Evolutionary conservation across 2,888 invertebrate genomes (phyloP), one percentile per base, ranked within the genome.

Genomic region (Dusona sp.): DNA sequence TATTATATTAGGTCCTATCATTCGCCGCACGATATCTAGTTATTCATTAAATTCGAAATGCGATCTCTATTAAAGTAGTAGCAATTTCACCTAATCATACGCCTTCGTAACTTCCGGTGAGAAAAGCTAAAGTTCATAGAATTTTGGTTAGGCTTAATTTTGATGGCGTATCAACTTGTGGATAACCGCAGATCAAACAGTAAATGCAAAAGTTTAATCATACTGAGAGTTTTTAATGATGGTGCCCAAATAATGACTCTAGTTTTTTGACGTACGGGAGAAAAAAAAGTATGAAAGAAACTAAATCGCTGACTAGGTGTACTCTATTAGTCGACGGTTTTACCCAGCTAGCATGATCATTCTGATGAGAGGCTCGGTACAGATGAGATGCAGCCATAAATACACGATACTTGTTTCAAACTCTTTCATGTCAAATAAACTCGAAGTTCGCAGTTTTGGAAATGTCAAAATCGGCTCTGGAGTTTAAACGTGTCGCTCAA

Each of bases 351-450:
- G 33, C 38, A 64, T 84, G 77, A 77, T 86, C 72, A 29, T 54
- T 48, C 48, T 73, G 64, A 80, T 65, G 57, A 73, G 45, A 42
- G 79, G 79, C 51, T 72, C 67, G 77, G 70, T 72, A 48, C 48
- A 45, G 57, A 65, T 70, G 82, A 80, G 72, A 80, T 48, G 22
- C 25, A 61, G 57, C 65, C 33, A 45, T 51, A 22, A 45, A 79
- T 54, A 57, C 68, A 61, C 74, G 45, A 16, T 22, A 48, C 61
- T 29, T 13, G 13, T 61, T 61, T 29, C 29, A 0, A 29, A 16
- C 61, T 16, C 29, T 61, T 61, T 61, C 7, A 16, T 61, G 13
- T 6, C 13, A 9, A 13, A 48, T 48, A n/a, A 57, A 57, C 25
- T 3, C 25, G 4, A 25, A 25, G 79, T 42, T 57, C n/a, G 25